A percentile compares a stretch with the other conserved stretches of the same genome.
phyloP scores from a whole-genome alignment of 2,113 vertebrate genomes.

The Cebus imitator region DNA sequence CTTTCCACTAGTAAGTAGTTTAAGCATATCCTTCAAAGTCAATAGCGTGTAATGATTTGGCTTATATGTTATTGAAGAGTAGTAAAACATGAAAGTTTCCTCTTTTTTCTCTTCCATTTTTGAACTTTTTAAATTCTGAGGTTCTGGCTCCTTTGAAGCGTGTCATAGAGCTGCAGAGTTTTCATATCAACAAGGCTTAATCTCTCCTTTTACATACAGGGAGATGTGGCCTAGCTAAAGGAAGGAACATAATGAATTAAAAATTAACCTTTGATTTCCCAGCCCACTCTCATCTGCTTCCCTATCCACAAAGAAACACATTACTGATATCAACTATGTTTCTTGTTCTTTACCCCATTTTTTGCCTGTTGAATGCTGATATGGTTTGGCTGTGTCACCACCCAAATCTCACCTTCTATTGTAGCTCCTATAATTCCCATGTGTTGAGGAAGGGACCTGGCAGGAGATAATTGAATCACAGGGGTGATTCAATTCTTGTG shows the following conservation, averaged over 20 bases:
- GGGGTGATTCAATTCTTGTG: too few relatives aligned
- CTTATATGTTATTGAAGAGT: background rate
- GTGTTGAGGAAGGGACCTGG: too few relatives aligned
- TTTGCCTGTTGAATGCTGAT: background rate
- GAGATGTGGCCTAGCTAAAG: background rate
- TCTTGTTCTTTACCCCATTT: background rate
- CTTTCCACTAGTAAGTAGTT: background rate
- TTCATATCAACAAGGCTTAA: background rate
- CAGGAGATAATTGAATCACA: too few relatives aligned
- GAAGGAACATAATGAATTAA: background rate
- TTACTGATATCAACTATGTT: background rate
- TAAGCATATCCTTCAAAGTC: slow-evolving; percentile 17
- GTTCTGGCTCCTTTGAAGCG: background rate
- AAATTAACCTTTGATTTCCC: background rate
- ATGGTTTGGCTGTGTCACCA: too few relatives aligned
- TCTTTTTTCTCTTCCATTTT: background rate
- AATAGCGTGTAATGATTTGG: background rate
- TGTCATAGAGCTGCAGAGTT: background rate
- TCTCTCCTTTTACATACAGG: background rate
- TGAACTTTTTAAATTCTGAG: background rate
- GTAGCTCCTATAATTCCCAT: too few relatives aligned
- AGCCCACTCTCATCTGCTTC: background rate
- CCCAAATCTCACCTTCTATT: too few relatives aligned
- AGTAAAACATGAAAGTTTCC: background rate
- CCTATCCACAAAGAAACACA: background rate